These are phyloP conservation scores for Chymomyza procnemis DNA, from an alignment of 2,888 invertebrate genomes.

Conservation along the genomic window DNA sequence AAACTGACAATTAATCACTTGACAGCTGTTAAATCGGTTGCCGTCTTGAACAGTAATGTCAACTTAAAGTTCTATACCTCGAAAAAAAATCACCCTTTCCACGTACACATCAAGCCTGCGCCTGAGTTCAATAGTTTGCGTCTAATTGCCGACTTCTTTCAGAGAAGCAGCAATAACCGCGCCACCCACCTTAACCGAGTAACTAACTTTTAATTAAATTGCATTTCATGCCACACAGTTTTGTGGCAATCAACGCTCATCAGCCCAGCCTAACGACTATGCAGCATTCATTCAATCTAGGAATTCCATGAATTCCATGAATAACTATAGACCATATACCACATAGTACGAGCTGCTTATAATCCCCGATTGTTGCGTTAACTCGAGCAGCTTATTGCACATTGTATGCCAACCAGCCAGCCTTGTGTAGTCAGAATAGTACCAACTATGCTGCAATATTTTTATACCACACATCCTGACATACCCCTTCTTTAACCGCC, in stretches of 20 bases:
- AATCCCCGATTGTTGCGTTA: not conserved
- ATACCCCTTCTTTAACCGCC: no score
- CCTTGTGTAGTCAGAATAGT: not conserved
- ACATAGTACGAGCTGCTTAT: not conserved
- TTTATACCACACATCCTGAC: conserved; percentile 7
- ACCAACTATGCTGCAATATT: not conserved
- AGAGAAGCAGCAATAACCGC: no score
- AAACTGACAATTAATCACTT: no score
- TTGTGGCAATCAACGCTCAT: not conserved
- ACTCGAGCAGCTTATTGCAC: no score
- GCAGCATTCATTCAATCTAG: not conserved
- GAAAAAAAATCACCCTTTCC: no score
- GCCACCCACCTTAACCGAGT: not conserved
- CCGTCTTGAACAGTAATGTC: no score
- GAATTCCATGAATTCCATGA: not conserved
- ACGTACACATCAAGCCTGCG: no score
- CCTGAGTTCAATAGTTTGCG: no score
- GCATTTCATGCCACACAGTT: not conserved
- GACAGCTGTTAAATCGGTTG: no score
- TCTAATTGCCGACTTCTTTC: no score
- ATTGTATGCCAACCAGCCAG: no score
- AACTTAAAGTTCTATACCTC: no score
- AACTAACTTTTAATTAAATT: not conserved
- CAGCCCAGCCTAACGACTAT: not conserved
- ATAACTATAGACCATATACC: not conserved